phyloP scores from a whole-genome alignment of 2,113 vertebrate species.

The Xiphias gladius region DNA sequence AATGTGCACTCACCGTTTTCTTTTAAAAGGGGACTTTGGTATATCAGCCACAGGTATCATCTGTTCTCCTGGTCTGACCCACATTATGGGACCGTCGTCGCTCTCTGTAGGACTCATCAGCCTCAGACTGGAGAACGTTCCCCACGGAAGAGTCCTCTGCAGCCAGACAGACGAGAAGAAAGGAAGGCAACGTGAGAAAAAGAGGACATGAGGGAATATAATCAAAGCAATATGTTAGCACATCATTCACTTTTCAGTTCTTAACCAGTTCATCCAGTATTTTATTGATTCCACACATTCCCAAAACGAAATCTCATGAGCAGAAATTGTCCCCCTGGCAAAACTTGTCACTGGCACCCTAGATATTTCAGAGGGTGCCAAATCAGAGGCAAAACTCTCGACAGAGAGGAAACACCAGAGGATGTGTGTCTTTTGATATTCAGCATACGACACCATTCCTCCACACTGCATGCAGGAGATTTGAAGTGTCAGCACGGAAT shows the following conservation, averaged over 20 bases:
- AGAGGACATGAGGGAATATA: neutral
- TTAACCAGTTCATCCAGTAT: conserved; percentile 3
- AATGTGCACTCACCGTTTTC: conserved; percentile 88
- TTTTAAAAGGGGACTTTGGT: conserved; percentile 99
- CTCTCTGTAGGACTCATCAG: conserved; percentile 93
- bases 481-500: conserved; percentile 58
- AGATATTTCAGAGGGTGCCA: conserved; percentile 22
- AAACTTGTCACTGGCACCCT: conserved; percentile 12
- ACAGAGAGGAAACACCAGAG: conserved; percentile 44
- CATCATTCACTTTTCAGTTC: neutral
- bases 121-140: conserved; percentile 93
- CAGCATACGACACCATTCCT: conserved; percentile 28
- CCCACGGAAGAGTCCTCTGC: conserved; percentile 96
- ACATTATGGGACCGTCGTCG: conserved; percentile 98
- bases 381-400: conserved; percentile 43
- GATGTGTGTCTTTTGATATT: conserved; percentile 55
- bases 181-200: neutral
- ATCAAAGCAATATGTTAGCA: neutral
- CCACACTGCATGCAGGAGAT: conserved; percentile 31
- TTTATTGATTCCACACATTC: conserved; percentile 21
- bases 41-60: conserved; percentile 99
- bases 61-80: conserved; percentile 98
- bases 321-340: conserved; percentile 11
- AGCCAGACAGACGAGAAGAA: conserved; percentile 46
- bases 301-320: conserved; percentile 5